These are phyloP conservation scores for Poecile montanus DNA, from an alignment of 2,797 vertebrate genomes.

Conservation along the genomic window DNA sequence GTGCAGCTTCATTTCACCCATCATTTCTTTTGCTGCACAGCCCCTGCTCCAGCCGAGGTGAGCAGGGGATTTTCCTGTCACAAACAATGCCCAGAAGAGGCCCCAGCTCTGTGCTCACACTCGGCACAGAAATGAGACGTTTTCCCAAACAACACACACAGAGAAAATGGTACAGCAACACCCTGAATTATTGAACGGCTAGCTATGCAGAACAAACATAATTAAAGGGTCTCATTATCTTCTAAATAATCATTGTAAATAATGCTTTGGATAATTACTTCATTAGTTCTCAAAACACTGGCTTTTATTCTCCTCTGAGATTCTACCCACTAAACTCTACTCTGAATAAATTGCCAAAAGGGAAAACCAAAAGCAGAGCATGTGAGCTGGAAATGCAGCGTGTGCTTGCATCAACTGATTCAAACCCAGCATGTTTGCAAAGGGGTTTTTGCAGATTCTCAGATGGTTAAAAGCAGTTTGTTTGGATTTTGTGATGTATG, in stretches of 20 bases:
- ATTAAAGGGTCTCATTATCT: slow-evolving; percentile 71
- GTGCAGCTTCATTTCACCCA: neutral
- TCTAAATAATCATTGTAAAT: slow-evolving; percentile 64
- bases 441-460: neutral
- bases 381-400: neutral
- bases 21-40: neutral
- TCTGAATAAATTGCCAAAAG: slow-evolving; percentile 55
- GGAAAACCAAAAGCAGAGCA: slow-evolving; percentile 31
- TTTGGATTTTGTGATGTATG: neutral
- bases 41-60: rapidly evolving
- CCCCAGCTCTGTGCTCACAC: neutral
- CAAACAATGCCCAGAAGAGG: neutral
- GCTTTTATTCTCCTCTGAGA: slow-evolving; percentile 66
- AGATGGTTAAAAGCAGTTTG: neutral
- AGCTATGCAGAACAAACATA: slow-evolving; percentile 62
- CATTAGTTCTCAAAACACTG: slow-evolving; percentile 59
- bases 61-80: neutral
- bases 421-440: neutral
- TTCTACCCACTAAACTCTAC: slow-evolving; percentile 13
- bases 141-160: neutral
- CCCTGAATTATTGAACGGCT: slow-evolving; percentile 61
- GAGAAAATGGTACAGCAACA: neutral
- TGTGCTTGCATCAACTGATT: neutral
- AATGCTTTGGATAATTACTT: slow-evolving; percentile 71
- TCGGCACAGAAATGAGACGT: neutral